These are phyloP conservation scores for Panthera leo DNA, from an alignment of 2,113 vertebrate species.

Conservation along the genomic window DNA sequence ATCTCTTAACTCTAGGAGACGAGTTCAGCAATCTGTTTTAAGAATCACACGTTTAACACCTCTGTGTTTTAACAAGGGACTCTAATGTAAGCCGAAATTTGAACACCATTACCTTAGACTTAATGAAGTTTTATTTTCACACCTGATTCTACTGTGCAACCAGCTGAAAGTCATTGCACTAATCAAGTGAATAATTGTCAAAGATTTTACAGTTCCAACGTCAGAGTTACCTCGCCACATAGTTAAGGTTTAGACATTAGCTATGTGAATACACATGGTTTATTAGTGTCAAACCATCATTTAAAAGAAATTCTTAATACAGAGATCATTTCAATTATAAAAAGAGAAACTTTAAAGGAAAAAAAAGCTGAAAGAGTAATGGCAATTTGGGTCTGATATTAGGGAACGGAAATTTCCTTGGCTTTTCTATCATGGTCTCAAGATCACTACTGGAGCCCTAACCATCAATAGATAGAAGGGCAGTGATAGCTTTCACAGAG, in stretches of 20 bases:
- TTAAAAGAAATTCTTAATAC: neutral
- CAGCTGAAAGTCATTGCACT: neutral
- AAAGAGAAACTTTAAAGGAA: neutral
- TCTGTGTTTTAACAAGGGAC: neutral
- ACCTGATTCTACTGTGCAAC: neutral
- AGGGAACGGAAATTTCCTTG: neutral
- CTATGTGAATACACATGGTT: neutral
- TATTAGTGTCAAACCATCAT: neutral
- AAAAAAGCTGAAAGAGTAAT: neutral
- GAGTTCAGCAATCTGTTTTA: neutral
- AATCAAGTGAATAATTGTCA: neutral
- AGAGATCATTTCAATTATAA: neutral
- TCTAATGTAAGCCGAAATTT: neutral
- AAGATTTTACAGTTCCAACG: neutral
- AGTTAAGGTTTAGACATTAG: neutral
- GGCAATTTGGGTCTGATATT: neutral
- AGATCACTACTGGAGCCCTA: neutral
- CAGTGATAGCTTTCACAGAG: neutral
- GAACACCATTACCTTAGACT: neutral
- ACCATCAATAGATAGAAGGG: neutral
- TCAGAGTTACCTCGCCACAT: neutral
- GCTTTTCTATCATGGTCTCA: neutral
- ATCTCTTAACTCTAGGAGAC: neutral
- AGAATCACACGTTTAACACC: neutral
- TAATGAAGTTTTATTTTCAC: neutral